Evolutionary conservation across 2,113 vertebrate species (phyloP).

Genomic region (Ammodramus savannarum): DNA sequence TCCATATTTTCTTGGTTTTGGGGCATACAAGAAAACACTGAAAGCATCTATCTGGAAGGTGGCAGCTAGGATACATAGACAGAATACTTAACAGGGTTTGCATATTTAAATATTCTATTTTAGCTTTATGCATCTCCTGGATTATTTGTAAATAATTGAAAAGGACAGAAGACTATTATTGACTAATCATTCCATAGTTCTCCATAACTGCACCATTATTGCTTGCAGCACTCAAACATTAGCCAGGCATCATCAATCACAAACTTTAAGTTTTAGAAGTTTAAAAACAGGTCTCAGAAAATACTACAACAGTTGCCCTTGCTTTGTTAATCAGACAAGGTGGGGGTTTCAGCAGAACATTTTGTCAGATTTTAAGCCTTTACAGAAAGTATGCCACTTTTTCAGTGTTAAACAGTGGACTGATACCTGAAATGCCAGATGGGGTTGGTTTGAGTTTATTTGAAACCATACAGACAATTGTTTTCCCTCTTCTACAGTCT

Average conservation of each 20-base stretch:
- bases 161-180: neutral
- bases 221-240: neutral
- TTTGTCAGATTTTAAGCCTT: neutral
- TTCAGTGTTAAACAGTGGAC: neutral
- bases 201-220: neutral
- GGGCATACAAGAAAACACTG: neutral
- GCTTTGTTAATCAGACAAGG: neutral
- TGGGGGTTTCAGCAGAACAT: neutral
- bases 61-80: neutral
- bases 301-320: neutral
- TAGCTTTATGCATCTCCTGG: neutral
- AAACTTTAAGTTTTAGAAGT: neutral
- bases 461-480: neutral
- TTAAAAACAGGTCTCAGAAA: neutral
- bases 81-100: neutral
- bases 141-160: constrained; percentile 34
- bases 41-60: neutral
- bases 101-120: neutral
- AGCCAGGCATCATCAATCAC: neutral
- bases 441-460: neutral
- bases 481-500: neutral
- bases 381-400: neutral
- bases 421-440: neutral
- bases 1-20: neutral
- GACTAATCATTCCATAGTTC: neutral